These are phyloP conservation scores for Ameiurus melas DNA, from an alignment of 2,113 vertebrate genomes.

Conservation along the genomic window DNA sequence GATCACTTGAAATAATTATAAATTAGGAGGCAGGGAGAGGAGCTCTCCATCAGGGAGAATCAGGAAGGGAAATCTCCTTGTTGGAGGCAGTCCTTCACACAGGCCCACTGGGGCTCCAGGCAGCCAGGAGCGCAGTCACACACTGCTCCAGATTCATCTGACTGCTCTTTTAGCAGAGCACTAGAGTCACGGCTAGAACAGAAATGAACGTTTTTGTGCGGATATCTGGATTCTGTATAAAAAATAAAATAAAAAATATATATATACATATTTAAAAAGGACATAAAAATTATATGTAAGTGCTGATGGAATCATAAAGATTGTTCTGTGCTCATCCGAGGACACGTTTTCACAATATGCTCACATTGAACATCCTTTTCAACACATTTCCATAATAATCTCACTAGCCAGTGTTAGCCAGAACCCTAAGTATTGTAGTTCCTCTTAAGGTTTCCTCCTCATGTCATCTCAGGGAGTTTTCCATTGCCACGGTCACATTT, in stretches of 20 bases:
- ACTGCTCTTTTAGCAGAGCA: constrained; percentile 21
- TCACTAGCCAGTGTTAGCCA: neutral
- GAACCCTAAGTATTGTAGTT: neutral
- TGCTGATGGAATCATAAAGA: neutral
- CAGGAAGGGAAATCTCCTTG: constrained; percentile 47
- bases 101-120: constrained; percentile 36
- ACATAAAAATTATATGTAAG: neutral
- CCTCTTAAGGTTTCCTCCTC: neutral
- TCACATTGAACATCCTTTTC: neutral
- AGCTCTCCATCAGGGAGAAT: constrained; percentile 49
- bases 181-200: neutral
- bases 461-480: neutral
- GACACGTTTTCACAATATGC: neutral
- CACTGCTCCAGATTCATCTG: constrained; percentile 28
- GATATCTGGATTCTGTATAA: neutral
- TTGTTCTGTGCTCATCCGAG: neutral
- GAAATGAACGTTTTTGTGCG: neutral
- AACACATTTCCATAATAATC: neutral
- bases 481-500: neutral
- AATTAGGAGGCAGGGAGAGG: constrained; percentile 53
- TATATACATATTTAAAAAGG: neutral
- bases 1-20: constrained; percentile 61
- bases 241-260: neutral
- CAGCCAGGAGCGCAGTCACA: constrained; percentile 19
- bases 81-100: constrained; percentile 52